Evolutionary conservation across 2,113 vertebrate genomes (phyloP), one percentile per base, ranked within the genome.

Genomic region (Plotosus lineatus): DNA sequence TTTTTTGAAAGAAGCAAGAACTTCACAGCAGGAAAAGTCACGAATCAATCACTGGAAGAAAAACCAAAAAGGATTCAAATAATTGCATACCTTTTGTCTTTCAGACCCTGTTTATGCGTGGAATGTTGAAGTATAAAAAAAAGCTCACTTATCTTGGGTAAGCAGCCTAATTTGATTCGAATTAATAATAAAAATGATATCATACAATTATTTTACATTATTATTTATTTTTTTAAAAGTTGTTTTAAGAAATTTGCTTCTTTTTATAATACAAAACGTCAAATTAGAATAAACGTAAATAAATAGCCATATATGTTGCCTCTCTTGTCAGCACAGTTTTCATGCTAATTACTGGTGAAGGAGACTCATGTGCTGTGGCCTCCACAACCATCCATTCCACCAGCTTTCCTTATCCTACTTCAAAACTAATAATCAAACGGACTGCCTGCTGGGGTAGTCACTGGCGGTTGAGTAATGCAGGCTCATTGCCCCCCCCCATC

Each of bases 381-480:
- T 53, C 61, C 40, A 23, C 55, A 33, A 46, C 68, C 78, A 78
- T 86, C 65, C 36, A 65, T 83, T 81, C 60, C 53, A 21, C 68
- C 63, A 38, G 38, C 78, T 55, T 78, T 78, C 68, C 31, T 81
- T 71, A 68, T 80, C 78, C 82, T 69, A 53, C 82, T 83, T 81
- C 51, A 71, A 71, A 58, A n/a, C 78, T 61, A 78, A 81, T 71
- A 78, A 83, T 83, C 78, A 77, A 83, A 58, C 50, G 31, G 28
- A 65, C 51, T 17, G 76, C 79, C 51, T 76, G 69, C 82, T 80
- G 66, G 26, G 68, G 61, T 71, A 50, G 51, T 77, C 63, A 58
- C 71, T 75, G 80, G 77, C 68, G 80, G 44, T 63, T 77, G 55
- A 21, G 36, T 66, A 78, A 83, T 26, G 44, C 66, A 71, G 68